Base-by-base conservation (phyloP, 2,888 invertebrate genomes). In the Andrena fulva region DNA sequence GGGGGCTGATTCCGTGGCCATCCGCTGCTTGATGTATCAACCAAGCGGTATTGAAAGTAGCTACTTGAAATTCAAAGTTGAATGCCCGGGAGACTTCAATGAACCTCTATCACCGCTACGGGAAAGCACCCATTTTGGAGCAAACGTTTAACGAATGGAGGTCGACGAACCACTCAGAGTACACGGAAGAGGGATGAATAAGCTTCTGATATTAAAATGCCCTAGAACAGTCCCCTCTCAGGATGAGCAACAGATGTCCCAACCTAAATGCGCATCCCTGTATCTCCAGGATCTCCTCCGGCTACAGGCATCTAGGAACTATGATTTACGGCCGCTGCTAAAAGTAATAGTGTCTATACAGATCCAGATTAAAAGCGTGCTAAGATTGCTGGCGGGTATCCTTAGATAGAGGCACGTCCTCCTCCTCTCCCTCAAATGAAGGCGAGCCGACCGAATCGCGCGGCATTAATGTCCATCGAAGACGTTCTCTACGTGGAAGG, bases 401-500 rank as follows among this genome's bases (percentile, higher is more conserved):
- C 31, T 8, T 50, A 27, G 27, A 67, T 62, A 59, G 54, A 29
- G 42, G 33, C 54, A 24, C 42, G 54, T 64, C 71, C 33, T 56
- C 69, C 56, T 54, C 12, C 63, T 69, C 33, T 48, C 64, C 56
- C 48, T 6, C 35, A 35, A 56, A 63, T 42, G 73, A 63, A 59
- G 70, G 62, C 16, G 62, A 82, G 62, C 35, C 48, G 82, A 73
- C 68, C 50, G 73, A 68, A 60, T 73, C 72, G 75, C 31, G 60
- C 74, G 66, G 64, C 77, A 74, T 77, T 83, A 83, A 81, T 74
- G 80, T 82, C 78, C 87, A 77, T 70, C 85, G 80, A 77, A 75
- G 80, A 84, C 64, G 79, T 84, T 84, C 68, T 67, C 80, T 78
- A 85, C 81, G 85, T 87, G 85, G 89, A 88, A 87, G 85, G 83